Evolutionary conservation across 1,140 invertebrate genomes (phyloP).

Genomic region (Nilaparvata lugens): DNA sequence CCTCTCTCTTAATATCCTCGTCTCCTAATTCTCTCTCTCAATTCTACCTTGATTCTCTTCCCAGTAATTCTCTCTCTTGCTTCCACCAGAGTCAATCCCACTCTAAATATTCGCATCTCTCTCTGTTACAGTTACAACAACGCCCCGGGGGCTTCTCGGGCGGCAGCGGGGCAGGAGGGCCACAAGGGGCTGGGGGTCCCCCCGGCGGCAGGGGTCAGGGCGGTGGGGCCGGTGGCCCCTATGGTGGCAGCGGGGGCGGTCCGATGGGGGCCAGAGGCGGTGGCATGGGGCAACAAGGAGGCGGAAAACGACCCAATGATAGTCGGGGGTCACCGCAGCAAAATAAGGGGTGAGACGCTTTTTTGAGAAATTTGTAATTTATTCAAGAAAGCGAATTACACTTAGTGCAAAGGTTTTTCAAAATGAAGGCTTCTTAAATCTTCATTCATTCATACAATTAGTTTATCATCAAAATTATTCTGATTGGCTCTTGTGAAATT

Average conservation of each 20-base stretch:
- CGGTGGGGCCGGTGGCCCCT: slow-evolving; percentile 26
- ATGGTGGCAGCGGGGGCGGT: slow-evolving; percentile 41
- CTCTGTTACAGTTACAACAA: slow-evolving; percentile 36
- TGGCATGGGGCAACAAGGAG: slow-evolving; percentile 41
- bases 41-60: slow-evolving; percentile 35
- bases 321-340: slow-evolving; percentile 48
- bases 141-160: slow-evolving; percentile 32
- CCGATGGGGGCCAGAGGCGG: slow-evolving; percentile 48
- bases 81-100: not conserved
- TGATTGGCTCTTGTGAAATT: not conserved
- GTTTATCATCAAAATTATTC: not conserved
- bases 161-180: slow-evolving; percentile 32
- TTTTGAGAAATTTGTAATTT: slow-evolving; percentile 11
- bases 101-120: slow-evolving; percentile 1
- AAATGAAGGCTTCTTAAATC: not conserved
- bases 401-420: not conserved
- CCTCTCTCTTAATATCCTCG: too few relatives aligned
- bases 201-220: slow-evolving; percentile 24
- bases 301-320: slow-evolving; percentile 50
- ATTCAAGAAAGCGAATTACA: not conserved
- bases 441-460: too few relatives aligned
- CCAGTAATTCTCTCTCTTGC: not conserved
- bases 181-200: slow-evolving; percentile 14
- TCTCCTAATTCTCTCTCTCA: too few relatives aligned
- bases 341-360: slow-evolving; percentile 20